Conservation (phyloP, 2,797 vertebrate species). For the Clarias fuscus region DNA sequence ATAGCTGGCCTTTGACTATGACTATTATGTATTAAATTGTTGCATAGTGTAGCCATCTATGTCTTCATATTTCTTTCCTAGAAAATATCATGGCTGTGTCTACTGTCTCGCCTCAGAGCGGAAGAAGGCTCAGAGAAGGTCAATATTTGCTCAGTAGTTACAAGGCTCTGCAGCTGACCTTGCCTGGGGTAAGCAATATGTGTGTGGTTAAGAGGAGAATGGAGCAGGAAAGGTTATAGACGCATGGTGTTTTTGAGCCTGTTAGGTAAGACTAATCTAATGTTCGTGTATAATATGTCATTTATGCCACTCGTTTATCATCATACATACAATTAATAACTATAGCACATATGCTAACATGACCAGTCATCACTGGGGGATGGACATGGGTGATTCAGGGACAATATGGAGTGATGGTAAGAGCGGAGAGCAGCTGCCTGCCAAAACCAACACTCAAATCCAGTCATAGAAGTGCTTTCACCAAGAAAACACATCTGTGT, state of each 20-base stretch:
- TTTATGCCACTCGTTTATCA: not conserved
- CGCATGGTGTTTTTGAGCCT: not conserved
- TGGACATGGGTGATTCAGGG: too few relatives aligned
- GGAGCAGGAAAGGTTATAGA: not conserved
- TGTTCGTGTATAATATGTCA: not conserved
- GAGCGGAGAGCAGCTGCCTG: too few relatives aligned
- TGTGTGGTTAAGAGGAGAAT: constrained; percentile 3
- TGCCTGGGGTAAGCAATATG: constrained; percentile 8
- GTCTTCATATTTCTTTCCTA: constrained; percentile 17
- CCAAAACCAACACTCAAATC: too few relatives aligned
- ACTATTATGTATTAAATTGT: not conserved
- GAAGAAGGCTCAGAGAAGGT: constrained; percentile 11
- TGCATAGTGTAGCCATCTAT: constrained; percentile 1
- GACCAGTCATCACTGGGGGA: too few relatives aligned
- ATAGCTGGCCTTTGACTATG: not conserved
- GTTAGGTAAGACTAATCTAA: not conserved
- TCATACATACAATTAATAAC: not conserved
- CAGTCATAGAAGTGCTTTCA: too few relatives aligned
- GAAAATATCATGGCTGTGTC: not conserved
- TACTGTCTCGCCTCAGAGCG: not conserved
- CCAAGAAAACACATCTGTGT: too few relatives aligned
- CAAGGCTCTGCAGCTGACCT: constrained; percentile 2
- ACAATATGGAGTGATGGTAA: too few relatives aligned
- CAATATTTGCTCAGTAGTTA: constrained; percentile 35
- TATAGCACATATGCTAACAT: not conserved